These are phyloP conservation scores for Zosterops lateralis DNA, from an alignment of 2,113 vertebrate species.

Conservation along the genomic window DNA sequence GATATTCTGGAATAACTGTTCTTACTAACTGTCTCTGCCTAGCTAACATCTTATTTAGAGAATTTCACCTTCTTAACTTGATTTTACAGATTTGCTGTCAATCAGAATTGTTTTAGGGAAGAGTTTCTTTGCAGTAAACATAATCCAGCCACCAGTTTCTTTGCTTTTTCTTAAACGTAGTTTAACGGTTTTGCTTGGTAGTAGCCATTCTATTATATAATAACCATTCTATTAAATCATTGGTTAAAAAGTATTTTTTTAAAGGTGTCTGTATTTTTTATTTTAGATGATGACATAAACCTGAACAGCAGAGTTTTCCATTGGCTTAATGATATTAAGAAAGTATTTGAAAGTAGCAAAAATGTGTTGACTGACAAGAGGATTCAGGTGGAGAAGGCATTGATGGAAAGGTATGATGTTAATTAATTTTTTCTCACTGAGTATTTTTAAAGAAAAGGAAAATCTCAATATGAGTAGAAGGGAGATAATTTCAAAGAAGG, in stretches of 20 bases:
- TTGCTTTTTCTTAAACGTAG: background rate
- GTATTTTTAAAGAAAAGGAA: background rate
- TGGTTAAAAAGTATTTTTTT: background rate
- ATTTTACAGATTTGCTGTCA: background rate
- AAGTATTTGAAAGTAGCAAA: constrained; percentile 75
- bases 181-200: background rate
- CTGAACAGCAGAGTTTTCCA: constrained; percentile 83
- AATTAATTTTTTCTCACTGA: background rate
- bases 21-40: background rate
- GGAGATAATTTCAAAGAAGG: background rate
- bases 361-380: constrained; percentile 54
- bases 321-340: constrained; percentile 82
- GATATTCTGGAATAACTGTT: background rate
- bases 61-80: background rate
- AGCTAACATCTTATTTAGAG: background rate
- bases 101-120: background rate
- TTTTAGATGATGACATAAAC: constrained; percentile 82
- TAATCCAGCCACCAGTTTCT: background rate
- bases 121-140: background rate
- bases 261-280: background rate
- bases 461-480: background rate
- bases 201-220: background rate
- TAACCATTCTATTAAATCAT: background rate
- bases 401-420: constrained; percentile 77
- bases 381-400: constrained; percentile 65